A percentile compares a stretch with the other conserved stretches of the same genome.
phyloP scores from a whole-genome alignment of 2,113 vertebrate species.

The Caranx ignobilis region DNA sequence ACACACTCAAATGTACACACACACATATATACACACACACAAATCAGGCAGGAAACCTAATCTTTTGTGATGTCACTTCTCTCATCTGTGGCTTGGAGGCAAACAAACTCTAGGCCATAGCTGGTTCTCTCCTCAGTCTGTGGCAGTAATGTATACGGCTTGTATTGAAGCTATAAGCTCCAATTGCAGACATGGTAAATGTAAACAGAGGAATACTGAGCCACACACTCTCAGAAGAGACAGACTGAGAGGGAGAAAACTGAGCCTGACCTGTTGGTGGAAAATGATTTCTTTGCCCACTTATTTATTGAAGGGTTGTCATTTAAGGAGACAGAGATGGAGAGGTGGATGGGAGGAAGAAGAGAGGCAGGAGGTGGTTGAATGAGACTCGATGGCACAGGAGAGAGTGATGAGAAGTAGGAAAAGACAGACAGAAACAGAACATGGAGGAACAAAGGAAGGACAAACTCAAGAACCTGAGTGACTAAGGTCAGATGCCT shows the following conservation, averaged over 20 bases:
- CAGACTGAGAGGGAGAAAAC: slow-evolving; percentile 44
- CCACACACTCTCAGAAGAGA: slow-evolving; percentile 30
- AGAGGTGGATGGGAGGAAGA: background rate
- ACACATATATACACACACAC: background rate
- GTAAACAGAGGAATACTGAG: slow-evolving; percentile 64
- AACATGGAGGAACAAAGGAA: slow-evolving; percentile 58
- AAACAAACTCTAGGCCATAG: slow-evolving; percentile 20
- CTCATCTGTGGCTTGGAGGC: slow-evolving; percentile 5
- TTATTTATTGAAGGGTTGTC: slow-evolving; percentile 55
- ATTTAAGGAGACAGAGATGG: slow-evolving; percentile 30
- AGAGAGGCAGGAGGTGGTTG: slow-evolving; percentile 4
- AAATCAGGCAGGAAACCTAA: slow-evolving; percentile 43
- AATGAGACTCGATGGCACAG: slow-evolving; percentile 23
- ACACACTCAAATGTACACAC: background rate
- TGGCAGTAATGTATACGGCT: slow-evolving; percentile 43
- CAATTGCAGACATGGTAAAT: slow-evolving; percentile 50
- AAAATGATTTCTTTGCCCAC: slow-evolving; percentile 49
- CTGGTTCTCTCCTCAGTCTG: slow-evolving; percentile 19
- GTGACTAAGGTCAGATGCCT: slow-evolving; percentile 53
- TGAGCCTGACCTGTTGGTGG: slow-evolving; percentile 50
- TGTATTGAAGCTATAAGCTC: slow-evolving; percentile 37
- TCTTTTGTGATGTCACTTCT: slow-evolving; percentile 17
- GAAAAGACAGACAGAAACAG: slow-evolving; percentile 53
- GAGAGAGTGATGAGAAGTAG: slow-evolving; percentile 41
- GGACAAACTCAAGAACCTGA: slow-evolving; percentile 52